Evolutionary conservation across 2,113 vertebrate genomes (phyloP), one percentile per base, ranked within the genome.

Genomic region (Zonotrichia leucophrys): DNA sequence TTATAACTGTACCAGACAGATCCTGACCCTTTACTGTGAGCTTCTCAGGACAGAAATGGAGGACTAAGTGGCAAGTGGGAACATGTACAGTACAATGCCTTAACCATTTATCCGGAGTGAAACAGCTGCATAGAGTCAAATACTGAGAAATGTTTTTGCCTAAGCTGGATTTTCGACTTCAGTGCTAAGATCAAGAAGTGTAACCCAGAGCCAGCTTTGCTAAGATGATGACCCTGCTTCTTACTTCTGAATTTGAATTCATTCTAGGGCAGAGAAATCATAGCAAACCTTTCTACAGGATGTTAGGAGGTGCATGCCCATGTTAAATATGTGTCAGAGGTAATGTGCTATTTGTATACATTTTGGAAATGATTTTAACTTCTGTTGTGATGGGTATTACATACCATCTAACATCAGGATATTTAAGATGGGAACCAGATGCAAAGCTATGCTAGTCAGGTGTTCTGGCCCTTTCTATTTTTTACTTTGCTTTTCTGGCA

Each of bases 401-500:
- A 70, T 18, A 39, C 42, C 10, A 9, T 49, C 35, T 55, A 58
- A 46, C 19, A 35, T 16, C 23, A 42, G 56, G n/a, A 9, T n/a
- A 31, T 14, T 2, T 52, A 56, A 84, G 22, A 64, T 30, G 22
- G 28, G 86, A 81, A 56, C 52, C 62, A 89, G 69, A 58, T 74
- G 60, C 60, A 68, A 8, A 28, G 72, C 30, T 42, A 37, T 31
- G 31, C 21, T 87, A 69, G 31, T 49, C 70, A 93, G 70, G 46
- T 72, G 58, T 91, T 89, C 53, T 79, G 64, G 11, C 39, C 52
- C 35, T 72, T 31, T 7, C 41, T 37, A 16, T 50, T 88, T 78
- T 77, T 64, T 49, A 10, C 30, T 82, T 92, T 42, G 33, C 31
- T 84, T 82, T 84, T 82, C 31, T 81, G 86, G 50, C 77, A 73